Percentiles rank a stretch among this genome's conserved stretches.
Conservation (phyloP, 2,113 vertebrate genomes). For the Gymnorhina tibicen region DNA sequence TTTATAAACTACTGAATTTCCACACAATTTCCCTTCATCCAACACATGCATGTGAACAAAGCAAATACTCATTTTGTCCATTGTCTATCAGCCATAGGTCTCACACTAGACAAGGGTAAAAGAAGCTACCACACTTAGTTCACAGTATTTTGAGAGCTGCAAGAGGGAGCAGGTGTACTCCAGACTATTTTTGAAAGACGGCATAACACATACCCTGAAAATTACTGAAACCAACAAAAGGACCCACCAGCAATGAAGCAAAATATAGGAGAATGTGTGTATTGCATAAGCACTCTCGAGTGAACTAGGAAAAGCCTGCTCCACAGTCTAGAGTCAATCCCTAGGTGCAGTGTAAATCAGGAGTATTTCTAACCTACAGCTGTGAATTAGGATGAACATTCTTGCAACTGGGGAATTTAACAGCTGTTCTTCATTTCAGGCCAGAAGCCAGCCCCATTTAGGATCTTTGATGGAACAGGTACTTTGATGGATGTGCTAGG, state of each 20-base stretch:
- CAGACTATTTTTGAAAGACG: not conserved
- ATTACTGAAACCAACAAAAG: not conserved
- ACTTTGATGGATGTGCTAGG: not conserved
- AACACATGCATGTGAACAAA: rapidly evolving
- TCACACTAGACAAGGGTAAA: not conserved
- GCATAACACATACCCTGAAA: not conserved
- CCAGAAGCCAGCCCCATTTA: not conserved
- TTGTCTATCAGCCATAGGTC: not conserved
- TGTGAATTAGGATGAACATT: not conserved
- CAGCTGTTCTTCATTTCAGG: not conserved
- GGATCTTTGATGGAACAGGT: not conserved
- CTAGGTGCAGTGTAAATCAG: not conserved
- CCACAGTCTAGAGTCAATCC: not conserved
- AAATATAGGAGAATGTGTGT: not conserved
- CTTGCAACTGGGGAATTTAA: not conserved
- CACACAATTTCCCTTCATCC: not conserved
- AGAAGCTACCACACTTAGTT: not conserved
- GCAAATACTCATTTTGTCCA: not conserved
- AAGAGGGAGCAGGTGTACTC: not conserved
- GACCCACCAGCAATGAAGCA: not conserved
- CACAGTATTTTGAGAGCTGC: not conserved
- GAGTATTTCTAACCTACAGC: not conserved
- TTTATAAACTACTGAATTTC: not conserved
- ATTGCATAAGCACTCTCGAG: not conserved
- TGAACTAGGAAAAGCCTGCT: not conserved